A percentile compares a stretch with the other conserved stretches of the same genome.
phyloP scores from a whole-genome alignment of 1,140 invertebrate genomes.

The Macrobrachium rosenbergii region DNA sequence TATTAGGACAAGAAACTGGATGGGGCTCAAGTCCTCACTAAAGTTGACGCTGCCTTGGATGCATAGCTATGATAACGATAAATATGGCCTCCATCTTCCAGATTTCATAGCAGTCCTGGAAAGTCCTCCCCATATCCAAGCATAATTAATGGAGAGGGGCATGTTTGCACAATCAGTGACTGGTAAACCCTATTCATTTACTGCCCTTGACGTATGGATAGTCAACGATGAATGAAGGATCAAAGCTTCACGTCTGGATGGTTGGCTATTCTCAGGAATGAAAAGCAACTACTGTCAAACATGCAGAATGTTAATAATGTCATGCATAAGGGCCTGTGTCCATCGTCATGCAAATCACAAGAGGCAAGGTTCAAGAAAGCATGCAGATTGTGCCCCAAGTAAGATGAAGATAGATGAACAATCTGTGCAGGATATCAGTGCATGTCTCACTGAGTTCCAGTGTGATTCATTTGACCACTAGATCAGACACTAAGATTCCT shows the following conservation, averaged over 20 bases:
- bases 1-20: no score
- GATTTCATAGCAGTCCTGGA: no score
- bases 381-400: constrained; percentile 16
- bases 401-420: background rate
- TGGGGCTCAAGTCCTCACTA: background rate
- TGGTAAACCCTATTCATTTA: background rate
- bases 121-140: background rate
- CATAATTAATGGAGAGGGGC: background rate
- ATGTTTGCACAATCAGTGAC: constrained; percentile 8
- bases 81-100: no score
- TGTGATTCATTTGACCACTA: no score
- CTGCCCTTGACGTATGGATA: constrained; percentile 1
- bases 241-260: background rate
- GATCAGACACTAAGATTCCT: background rate
- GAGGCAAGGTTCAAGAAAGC: background rate
- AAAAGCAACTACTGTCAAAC: background rate
- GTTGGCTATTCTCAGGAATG: background rate
- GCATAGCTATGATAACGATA: no score
- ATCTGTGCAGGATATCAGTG: background rate
- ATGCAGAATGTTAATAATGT: no score
- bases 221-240: background rate
- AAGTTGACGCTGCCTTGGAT: constrained; percentile 2
- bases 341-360: constrained; percentile 13
- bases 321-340: background rate
- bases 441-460: no score